A percentile compares a stretch with the other conserved stretches of the same genome.
These are phyloP conservation scores for Acromyrmex echinatior DNA, from an alignment of 1,140 invertebrate species.

Conservation along the genomic window DNA sequence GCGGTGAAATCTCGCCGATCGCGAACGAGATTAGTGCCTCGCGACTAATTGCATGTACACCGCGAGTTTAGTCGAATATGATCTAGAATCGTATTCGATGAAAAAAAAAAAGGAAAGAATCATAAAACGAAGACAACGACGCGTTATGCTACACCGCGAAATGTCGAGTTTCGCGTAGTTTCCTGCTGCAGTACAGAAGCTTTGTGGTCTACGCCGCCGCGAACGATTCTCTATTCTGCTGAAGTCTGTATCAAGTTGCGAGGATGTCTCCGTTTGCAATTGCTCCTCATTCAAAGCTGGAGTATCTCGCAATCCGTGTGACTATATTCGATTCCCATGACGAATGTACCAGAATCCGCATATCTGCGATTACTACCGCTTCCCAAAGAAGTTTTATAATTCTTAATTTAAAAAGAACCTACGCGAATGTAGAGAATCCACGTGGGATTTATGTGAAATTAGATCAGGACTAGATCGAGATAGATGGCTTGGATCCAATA, in stretches of 20 bases:
- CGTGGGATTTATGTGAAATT: neutral
- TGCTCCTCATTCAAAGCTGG: neutral
- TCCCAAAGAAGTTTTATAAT: conserved; percentile 4
- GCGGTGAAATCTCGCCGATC: neutral
- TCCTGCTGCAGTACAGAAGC: neutral
- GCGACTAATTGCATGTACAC: conserved; percentile 25
- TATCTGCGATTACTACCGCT: neutral
- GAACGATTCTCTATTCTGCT: conserved; percentile 37
- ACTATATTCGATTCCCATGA: conserved; percentile 18
- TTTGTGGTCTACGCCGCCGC: conserved; percentile 7
- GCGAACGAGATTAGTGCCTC: conserved; percentile 23
- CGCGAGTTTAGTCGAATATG: neutral
- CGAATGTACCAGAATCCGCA: neutral
- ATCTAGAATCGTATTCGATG: neutral
- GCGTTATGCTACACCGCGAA: neutral
- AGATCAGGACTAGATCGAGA: neutral
- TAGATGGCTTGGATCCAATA: neutral
- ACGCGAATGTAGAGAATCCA: neutral
- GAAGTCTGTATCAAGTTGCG: conserved; percentile 26
- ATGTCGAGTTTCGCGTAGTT: conserved; percentile 26
- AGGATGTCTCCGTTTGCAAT: conserved; percentile 24
- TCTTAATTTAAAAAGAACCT: conserved; percentile 1
- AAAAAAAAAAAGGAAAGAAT: neutral
- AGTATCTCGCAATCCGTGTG: neutral
- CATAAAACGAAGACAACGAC: neutral